Evolutionary conservation across 2,888 invertebrate genomes (phyloP), one percentile per base, ranked within the genome.

Genomic region (Amblyteles armatorius): DNA sequence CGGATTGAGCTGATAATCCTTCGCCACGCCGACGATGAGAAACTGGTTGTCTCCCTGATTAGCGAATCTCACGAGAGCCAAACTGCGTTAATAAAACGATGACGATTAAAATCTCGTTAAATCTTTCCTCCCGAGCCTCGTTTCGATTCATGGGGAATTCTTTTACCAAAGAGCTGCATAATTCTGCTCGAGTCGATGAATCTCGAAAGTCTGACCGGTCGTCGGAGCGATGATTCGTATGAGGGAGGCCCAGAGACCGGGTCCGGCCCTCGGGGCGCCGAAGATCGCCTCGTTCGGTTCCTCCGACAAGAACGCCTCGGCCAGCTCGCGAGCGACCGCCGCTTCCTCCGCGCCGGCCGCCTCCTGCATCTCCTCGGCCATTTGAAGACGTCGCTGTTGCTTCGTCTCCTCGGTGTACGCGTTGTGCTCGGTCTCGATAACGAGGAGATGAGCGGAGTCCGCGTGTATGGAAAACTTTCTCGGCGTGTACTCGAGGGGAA

Each of bases 331-430:
- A 0, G 99, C 99, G 76, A 99, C 95, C 90, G 99, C 98, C 87
- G 98, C 97, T 92, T 99, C 99, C 88, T 99, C 99, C 65, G 98
- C 98, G 0, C 98, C 99, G 1, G 99, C 99, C 0, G 99, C 98
- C 94, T 99, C 99, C 84, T 98, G 96, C 98, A 99, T 99, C 94
- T 99, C 99, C 93, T 99, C 98, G 0, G 99, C 99, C 98, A 99
- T 99, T 95, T 99, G 99, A 79, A 98, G 95, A 90, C 98, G 96
- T 84, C 98, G 95, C 90, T 98, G 97, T 90, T 97, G 97, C 93
- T 99, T 99, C 65, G 99, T 99, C 88, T 98, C 98, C 90, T 99
- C 99, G 0, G 99, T 99, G 93, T 99, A 99, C 0, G 99, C 97
- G 93, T 99, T 99, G 93, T 99, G 99, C 94, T 99, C 99, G 13